These are phyloP conservation scores for Hipposideros larvatus DNA, from an alignment of 2,797 vertebrate genomes.

Conservation along the genomic window DNA sequence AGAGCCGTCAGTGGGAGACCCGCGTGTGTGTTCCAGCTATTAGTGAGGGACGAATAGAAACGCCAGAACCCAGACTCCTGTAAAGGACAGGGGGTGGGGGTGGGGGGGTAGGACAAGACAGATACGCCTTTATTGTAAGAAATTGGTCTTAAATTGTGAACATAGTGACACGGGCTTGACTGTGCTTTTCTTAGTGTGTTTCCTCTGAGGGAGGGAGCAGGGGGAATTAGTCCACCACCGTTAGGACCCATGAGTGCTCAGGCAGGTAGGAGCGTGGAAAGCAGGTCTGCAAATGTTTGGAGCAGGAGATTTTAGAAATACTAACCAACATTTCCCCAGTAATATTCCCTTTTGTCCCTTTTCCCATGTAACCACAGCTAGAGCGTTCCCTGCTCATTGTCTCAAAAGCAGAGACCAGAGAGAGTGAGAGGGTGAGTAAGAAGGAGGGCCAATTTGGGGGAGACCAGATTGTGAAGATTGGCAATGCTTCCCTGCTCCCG, in stretches of 20 bases:
- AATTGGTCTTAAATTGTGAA: not conserved
- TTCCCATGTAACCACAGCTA: not conserved
- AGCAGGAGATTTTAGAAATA: not conserved
- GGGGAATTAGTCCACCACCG: not conserved
- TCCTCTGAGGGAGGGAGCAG: not conserved
- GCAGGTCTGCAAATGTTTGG: not conserved
- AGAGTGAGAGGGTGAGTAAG: not conserved
- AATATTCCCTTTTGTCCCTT: not conserved
- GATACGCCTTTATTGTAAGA: not conserved
- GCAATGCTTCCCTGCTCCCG: not conserved
- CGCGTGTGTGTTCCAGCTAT: not conserved
- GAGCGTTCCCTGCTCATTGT: not conserved
- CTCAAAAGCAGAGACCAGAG: conserved; percentile 28
- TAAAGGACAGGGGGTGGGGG: not conserved
- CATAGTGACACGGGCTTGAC: not conserved
- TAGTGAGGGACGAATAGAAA: not conserved
- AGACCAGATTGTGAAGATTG: not conserved
- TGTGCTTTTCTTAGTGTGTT: not conserved
- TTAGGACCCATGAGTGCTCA: not conserved
- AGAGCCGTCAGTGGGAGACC: not conserved
- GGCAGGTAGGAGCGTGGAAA: not conserved
- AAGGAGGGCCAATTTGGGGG: not conserved
- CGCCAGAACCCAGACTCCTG: not conserved
- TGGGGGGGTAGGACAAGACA: not conserved
- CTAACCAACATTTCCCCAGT: not conserved